Conservation (phyloP, 2,797 vertebrate genomes). For the Microctenopoma steveboyesi region DNA sequence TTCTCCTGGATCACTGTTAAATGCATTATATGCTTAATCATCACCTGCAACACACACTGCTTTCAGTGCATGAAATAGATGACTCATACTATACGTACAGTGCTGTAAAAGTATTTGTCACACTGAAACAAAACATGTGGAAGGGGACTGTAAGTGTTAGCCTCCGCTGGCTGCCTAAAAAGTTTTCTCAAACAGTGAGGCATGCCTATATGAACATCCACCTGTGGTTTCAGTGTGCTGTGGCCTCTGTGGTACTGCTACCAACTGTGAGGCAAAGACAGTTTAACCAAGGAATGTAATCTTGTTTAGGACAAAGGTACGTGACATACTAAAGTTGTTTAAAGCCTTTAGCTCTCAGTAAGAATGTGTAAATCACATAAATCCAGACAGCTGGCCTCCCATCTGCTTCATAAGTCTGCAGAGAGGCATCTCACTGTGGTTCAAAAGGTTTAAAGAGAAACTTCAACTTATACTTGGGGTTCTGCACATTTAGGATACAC, state of each 20-base stretch:
- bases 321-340: conserved; percentile 19
- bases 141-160: too few relatives aligned
- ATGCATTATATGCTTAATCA: too few relatives aligned
- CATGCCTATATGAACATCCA: background rate
- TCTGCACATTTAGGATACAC: background rate
- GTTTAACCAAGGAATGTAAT: conserved; percentile 40
- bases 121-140: too few relatives aligned
- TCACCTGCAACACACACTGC: too few relatives aligned
- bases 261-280: conserved; percentile 12
- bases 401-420: conserved; percentile 34
- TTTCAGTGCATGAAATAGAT: too few relatives aligned
- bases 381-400: conserved; percentile 11
- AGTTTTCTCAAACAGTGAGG: too few relatives aligned
- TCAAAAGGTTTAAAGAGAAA: conserved; percentile 12
- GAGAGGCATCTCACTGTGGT: conserved; percentile 1
- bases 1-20: too few relatives aligned
- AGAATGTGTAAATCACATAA: conserved; percentile 23
- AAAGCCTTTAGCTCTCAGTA: conserved; percentile 12
- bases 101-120: too few relatives aligned
- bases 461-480: background rate
- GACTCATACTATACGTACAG: too few relatives aligned
- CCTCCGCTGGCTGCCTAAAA: too few relatives aligned
- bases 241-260: conserved; percentile 11
- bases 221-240: conserved; percentile 18
- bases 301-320: conserved; percentile 24